These are phyloP conservation scores for Xenopus petersii DNA, from an alignment of 2,797 vertebrate genomes.

Conservation along the genomic window DNA sequence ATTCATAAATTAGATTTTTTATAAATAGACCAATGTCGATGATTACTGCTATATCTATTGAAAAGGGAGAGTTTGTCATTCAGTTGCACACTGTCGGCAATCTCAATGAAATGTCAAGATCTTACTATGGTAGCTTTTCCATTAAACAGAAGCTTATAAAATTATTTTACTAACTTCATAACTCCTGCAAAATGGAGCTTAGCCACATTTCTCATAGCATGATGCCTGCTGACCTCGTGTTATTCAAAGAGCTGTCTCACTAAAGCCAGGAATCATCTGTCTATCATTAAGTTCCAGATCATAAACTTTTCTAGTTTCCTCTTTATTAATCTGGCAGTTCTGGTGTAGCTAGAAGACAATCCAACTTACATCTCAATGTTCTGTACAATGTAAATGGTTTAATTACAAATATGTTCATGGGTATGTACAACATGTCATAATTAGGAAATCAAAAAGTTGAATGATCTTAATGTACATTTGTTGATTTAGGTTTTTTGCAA, in stretches of 20 bases:
- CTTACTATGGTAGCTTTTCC: too few relatives aligned
- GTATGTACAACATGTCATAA: too few relatives aligned
- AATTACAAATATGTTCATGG: too few relatives aligned
- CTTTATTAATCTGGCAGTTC: not conserved
- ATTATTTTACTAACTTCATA: not conserved
- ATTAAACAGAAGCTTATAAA: not conserved
- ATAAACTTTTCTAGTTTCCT: not conserved
- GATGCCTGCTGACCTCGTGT: not conserved
- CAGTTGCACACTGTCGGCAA: too few relatives aligned
- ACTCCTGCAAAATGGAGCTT: not conserved
- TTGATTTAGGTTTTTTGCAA: not conserved
- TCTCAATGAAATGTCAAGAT: too few relatives aligned
- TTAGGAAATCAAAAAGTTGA: too few relatives aligned
- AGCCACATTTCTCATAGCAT: not conserved
- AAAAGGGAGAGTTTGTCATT: too few relatives aligned
- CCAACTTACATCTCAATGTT: not conserved
- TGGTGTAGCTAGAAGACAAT: not conserved
- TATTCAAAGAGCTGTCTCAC: not conserved
- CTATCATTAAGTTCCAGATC: conserved; percentile 1
- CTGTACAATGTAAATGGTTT: too few relatives aligned
- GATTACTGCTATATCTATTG: too few relatives aligned
- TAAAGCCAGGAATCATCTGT: not conserved
- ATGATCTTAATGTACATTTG: not conserved
- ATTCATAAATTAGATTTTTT: too few relatives aligned
- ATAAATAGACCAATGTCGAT: too few relatives aligned